phyloP scores from a whole-genome alignment of 2,797 vertebrate genomes.

The Gorsachius magnificus region DNA sequence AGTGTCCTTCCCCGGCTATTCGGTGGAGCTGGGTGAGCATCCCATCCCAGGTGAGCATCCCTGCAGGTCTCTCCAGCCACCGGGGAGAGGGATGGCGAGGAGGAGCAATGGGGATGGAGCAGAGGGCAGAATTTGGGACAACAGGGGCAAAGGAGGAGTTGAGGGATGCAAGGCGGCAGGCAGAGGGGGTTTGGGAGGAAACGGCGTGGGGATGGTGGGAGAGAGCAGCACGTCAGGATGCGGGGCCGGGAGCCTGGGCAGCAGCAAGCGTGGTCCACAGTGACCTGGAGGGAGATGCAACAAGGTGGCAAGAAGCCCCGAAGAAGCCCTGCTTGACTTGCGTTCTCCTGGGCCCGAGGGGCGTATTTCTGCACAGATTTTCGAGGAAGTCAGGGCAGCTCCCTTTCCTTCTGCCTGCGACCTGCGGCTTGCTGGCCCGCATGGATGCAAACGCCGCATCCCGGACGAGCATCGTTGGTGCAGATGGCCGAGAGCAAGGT shows the following conservation, averaged over 20 bases:
- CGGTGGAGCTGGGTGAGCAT: background rate
- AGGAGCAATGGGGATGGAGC: background rate
- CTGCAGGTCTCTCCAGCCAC: background rate
- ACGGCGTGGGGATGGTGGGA: rapidly evolving
- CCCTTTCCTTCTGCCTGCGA: background rate
- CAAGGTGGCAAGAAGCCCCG: background rate
- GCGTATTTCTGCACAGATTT: background rate
- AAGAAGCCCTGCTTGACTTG: background rate
- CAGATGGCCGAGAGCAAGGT: background rate
- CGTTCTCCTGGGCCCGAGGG: background rate
- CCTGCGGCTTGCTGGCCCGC: background rate
- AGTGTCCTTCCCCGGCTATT: background rate
- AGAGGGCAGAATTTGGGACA: background rate
- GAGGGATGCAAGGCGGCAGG: background rate
- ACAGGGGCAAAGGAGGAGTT: background rate
- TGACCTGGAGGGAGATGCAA: rapidly evolving
- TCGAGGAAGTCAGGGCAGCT: background rate
- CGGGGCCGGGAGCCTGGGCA: background rate
- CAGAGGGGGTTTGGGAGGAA: background rate
- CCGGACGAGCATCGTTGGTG: rapidly evolving
- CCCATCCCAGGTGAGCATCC: background rate
- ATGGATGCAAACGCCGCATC: background rate
- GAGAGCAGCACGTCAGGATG: rapidly evolving
- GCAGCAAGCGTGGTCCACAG: background rate
- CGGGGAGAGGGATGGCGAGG: background rate